phyloP scores from a whole-genome alignment of 2,888 invertebrate genomes.

The Oligia strigilis region DNA sequence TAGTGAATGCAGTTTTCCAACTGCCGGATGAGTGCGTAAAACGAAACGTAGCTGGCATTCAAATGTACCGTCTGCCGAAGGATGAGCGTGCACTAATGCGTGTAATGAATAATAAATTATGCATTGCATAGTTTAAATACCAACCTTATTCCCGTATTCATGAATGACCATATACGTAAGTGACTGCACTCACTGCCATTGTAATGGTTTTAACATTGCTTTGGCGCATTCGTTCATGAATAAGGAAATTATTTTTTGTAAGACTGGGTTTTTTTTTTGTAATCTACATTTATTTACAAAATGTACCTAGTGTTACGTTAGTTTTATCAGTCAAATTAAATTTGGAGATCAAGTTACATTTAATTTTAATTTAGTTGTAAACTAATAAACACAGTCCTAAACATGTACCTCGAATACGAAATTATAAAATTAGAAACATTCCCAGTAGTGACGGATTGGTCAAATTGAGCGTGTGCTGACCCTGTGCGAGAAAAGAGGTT shows the following conservation, averaged over 20 bases:
- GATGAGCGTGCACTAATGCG: constrained; percentile 55
- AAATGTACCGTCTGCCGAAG: constrained; percentile 46
- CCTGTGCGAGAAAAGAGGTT: background rate
- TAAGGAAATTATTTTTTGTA: constrained; percentile 67
- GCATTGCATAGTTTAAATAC: constrained; percentile 57
- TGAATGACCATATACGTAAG: constrained; percentile 69
- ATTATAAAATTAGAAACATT: constrained; percentile 80
- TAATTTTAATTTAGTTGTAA: constrained; percentile 56
- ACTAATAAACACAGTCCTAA: constrained; percentile 57
- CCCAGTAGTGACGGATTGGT: constrained; percentile 69
- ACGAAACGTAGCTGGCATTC: constrained; percentile 51
- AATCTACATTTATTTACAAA: constrained; percentile 64
- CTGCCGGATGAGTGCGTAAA: constrained; percentile 49
- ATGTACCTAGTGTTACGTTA: constrained; percentile 62
- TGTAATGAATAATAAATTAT: constrained; percentile 56
- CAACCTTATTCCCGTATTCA: constrained; percentile 71
- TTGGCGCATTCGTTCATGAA: constrained; percentile 71
- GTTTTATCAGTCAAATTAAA: constrained; percentile 60
- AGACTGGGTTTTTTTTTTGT: constrained; percentile 64
- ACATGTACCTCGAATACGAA: constrained; percentile 71
- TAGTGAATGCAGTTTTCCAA: constrained; percentile 51
- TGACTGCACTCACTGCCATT: constrained; percentile 49
- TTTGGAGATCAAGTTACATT: constrained; percentile 59
- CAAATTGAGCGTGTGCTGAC: constrained; percentile 14
- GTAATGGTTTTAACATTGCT: constrained; percentile 60